Percentiles rank a stretch among this genome's conserved stretches.
Conservation (phyloP, 2,113 vertebrate species). For the Anhinga rufa region DNA sequence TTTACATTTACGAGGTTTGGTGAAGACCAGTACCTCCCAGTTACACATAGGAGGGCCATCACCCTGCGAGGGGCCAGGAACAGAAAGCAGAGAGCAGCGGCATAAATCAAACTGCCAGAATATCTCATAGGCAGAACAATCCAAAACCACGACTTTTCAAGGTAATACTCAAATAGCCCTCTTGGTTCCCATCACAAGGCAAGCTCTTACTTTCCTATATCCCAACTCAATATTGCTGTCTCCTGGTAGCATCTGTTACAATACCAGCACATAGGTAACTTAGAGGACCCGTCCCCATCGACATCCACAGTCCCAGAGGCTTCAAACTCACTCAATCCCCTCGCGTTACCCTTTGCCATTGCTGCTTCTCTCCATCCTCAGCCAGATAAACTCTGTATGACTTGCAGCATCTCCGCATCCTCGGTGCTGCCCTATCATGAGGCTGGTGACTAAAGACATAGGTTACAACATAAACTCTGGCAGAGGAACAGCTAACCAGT, state of each 20-base stretch:
- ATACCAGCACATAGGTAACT: not conserved
- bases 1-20: accelerated
- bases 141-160: not conserved
- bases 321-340: not conserved
- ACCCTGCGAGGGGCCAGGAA: not conserved
- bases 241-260: not conserved
- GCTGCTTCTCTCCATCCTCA: not conserved
- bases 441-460: not conserved
- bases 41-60: not conserved
- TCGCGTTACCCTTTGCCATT: not conserved
- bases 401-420: not conserved
- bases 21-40: not conserved
- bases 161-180: not conserved
- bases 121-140: not conserved
- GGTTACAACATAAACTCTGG: not conserved
- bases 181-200: not conserved
- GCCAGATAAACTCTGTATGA: not conserved
- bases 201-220: not conserved
- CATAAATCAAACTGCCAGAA: not conserved
- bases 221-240: not conserved
- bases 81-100: not conserved
- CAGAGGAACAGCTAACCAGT: not conserved
- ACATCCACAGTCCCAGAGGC: not conserved
- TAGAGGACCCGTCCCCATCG: not conserved
- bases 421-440: not conserved